Base-by-base conservation (phyloP, 2,888 invertebrate genomes). In the Agrypnus murinus region DNA sequence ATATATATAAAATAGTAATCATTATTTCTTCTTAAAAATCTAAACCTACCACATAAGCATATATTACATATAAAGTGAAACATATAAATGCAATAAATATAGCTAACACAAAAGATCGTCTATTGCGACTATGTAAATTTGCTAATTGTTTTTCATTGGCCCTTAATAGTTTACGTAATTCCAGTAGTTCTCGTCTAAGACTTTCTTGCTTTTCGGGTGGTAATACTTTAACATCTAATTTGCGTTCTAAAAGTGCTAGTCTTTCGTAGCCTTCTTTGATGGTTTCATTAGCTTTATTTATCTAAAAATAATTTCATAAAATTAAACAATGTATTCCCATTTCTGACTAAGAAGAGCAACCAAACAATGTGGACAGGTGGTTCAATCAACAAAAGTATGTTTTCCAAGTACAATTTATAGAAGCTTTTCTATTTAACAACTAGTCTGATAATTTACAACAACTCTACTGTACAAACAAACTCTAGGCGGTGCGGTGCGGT, bases 141-240 rank as follows among this genome's bases (percentile, higher is more conserved):
- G 80, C 79, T 48, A 85, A 74, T 50, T 82, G 82, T 32, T 80
- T 74, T 69, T 84, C 80, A 59, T 84, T 82, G 9, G 81, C 80
- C 15, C 73, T 72, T 32, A 85, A 74, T 46, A 84, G 74, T 77
- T 84, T 84, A 58, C 80, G 75, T 7, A 83, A 79, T 79, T 85
- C 84, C 6, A 71, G 57, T 46, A 85, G 66, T 74, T 85, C 85
- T 45, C 69, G 75, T 73, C 78, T 75, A 25, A 84, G 72, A 7
- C 73, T 67, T 46, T 80, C 78, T 73, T 81, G 78, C 57, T 78
- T 77, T 31, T 75, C 74, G 50, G 73, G 73, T 10, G 81, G 77
- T 19, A 83, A 63, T 19, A 73, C 68, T 53, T 78, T 76, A 15
- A 67, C 73, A 40, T 77, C 73, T 34, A 85, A 64, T 76, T 79